Base-by-base conservation (phyloP, 2,888 invertebrate genomes). In the Crematogaster levior region DNA sequence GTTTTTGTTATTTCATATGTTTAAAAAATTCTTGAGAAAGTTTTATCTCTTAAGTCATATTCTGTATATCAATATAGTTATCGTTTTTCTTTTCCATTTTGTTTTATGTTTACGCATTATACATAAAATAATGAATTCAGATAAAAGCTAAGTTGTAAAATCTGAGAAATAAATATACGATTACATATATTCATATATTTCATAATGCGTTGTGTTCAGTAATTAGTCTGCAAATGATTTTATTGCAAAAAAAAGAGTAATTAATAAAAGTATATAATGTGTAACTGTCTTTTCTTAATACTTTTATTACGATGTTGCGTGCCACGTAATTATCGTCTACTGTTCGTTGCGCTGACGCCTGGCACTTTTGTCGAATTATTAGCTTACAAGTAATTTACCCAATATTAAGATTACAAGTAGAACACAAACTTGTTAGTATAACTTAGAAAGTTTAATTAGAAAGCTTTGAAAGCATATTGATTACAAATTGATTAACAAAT, bases 391-490 rank as follows among this genome's bases (percentile, higher is more conserved):
- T 56, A 30, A 68, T 68, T 65, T 53, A 56, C 21, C 21, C 3
- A 9, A 53, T 66, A 66, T 77, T 75, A n/a, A 65, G 27, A 12
- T 48, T 15, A 7, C 15, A n/a, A 48, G 9, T 24, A 61, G 63
- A 34, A 10, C 27, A 34, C 27, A 1, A 56, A 43, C 18, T 21
- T 40, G n/a, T 51, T 68, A 46, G 30, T 18, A 30, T 30, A 15
- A 30, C 6, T 34, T 34, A 34, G 3, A 21, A 27, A 0, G 34
- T 34, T 34, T 34, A 6, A 34, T 34, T 12, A 34, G 18, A 34
- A 18, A 43, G 15, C 7, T 0, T 56, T 10, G 10, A 27, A 34
- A n/a, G n/a, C 9, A 3, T 3, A 15, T 48, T 46, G 15, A 48
- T 68, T 48, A 9, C 0, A 30, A 9, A 1, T 27, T 6, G 1